Base-by-base conservation (phyloP, 2,797 vertebrate species). In the Poeciliopsis gracilis region DNA sequence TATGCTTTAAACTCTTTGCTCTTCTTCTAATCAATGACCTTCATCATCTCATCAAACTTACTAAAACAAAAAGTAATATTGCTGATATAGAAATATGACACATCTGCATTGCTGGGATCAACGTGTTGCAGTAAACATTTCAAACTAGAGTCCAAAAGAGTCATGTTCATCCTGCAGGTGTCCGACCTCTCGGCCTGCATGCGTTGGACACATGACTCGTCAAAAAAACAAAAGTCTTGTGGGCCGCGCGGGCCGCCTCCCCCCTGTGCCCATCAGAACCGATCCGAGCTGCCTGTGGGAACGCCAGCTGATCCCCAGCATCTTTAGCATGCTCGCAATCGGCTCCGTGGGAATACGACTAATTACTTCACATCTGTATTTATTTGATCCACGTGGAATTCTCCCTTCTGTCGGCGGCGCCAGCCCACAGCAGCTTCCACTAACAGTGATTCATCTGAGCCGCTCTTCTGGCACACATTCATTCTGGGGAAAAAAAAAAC, bases 311-410 rank as follows among this genome's bases (percentile, higher is more conserved):
- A 98, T 97, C 96, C 93, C 95, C 93, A 89, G 95, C 97, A 96
- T 98, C 96, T 98, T 98, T 97, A 97, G 95, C 95, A 94, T 94
- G 93, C 89, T 91, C 92, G 95, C 93, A 95, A 97, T 96, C 93
- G 96, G 93, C 96, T 97, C 96, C 59, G 91, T 96, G 97, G 97
- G 97, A 98, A 96, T 97, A 96, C 95, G 96, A 97, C 97, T 98
- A 97, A 98, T 99, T 97, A 97, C 97, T 95, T 94, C 96, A 97
- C 98, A 98, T 98, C 97, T 99, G 97, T 98, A 98, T 98, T 98
- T 98, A 98, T 97, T 97, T 97, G 97, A 97, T 97, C 97, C 97
- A 88, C 47, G 87, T 86, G 97, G 97, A 98, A 97, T 97, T 97
- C 96, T 96, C 95, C 97, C 91, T 97, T 98, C 97, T 98, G 97